Percentiles rank a stretch among this genome's conserved stretches.
Conservation (phyloP, 2,797 vertebrate genomes). For the Astyanax mexicanus region DNA sequence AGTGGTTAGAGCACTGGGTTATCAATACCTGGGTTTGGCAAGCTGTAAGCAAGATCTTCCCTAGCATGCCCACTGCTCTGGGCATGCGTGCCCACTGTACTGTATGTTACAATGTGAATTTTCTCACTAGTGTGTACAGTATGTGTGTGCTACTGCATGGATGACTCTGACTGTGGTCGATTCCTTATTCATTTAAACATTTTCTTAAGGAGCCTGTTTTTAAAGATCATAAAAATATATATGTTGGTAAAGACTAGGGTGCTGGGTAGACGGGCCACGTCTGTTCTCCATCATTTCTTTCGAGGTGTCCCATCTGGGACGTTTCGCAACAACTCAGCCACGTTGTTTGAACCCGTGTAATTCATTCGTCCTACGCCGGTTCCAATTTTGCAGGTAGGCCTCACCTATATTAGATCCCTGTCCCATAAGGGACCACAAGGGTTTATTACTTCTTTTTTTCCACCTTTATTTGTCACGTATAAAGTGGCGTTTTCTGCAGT, state of each 20-base stretch:
- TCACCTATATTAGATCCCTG: constrained; percentile 33
- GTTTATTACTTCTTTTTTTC: constrained; percentile 29
- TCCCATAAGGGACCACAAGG: constrained; percentile 42
- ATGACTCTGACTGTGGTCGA: too few relatives aligned
- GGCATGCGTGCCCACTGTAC: too few relatives aligned
- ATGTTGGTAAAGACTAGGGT: not conserved
- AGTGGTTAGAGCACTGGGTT: too few relatives aligned
- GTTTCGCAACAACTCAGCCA: constrained; percentile 17
- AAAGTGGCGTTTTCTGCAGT: constrained; percentile 52
- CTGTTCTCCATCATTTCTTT: constrained; percentile 38
- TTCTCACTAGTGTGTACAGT: too few relatives aligned
- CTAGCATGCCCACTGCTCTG: too few relatives aligned
- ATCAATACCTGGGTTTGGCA: too few relatives aligned
- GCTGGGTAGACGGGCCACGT: not conserved
- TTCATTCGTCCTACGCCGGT: constrained; percentile 31
- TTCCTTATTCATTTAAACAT: constrained; percentile 46
- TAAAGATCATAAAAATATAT: not conserved
- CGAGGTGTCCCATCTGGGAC: constrained; percentile 45
- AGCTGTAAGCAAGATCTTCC: too few relatives aligned
- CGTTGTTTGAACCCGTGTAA: constrained; percentile 30
- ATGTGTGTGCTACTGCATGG: too few relatives aligned
- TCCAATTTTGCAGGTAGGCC: constrained; percentile 35
- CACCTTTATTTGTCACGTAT: constrained; percentile 46
- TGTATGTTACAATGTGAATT: too few relatives aligned
- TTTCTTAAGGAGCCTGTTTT: constrained; percentile 1